phyloP scores from a whole-genome alignment of 2,797 vertebrate genomes.

The Zenarchopterus dispar region DNA sequence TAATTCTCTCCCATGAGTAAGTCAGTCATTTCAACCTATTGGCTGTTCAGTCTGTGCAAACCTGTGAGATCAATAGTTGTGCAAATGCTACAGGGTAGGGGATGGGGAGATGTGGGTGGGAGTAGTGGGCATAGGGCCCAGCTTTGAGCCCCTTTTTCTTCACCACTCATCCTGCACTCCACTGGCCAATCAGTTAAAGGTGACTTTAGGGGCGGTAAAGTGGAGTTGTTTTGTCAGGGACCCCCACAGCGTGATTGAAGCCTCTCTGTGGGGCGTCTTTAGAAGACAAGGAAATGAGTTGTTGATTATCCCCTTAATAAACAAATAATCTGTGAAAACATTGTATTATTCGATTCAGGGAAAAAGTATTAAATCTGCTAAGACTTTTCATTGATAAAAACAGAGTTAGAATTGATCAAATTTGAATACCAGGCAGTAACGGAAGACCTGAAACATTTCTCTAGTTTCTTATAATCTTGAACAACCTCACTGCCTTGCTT shows the following conservation, averaged over 20 bases:
- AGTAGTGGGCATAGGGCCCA: no score
- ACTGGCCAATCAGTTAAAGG: conserved; percentile 68
- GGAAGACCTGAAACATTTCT: not conserved
- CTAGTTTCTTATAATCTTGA: not conserved
- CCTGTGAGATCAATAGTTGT: conserved; percentile 13
- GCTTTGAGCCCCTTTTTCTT: not conserved
- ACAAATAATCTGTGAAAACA: conserved; percentile 12
- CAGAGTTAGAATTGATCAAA: not conserved
- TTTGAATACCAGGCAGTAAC: not conserved
- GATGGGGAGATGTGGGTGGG: no score
- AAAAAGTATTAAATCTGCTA: not conserved
- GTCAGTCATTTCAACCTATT: not conserved
- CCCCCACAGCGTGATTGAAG: conserved; percentile 67
- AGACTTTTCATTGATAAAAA: not conserved
- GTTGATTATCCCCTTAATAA: conserved; percentile 38
- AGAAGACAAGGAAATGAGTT: conserved; percentile 22
- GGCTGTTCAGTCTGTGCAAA: not conserved
- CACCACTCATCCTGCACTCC: not conserved
- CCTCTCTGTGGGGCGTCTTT: conserved; percentile 42
- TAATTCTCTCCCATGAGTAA: no score
- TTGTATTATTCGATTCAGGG: conserved; percentile 18
- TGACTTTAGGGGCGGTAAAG: conserved; percentile 52
- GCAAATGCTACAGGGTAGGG: not conserved
- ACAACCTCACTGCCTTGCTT: not conserved
- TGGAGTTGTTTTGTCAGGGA: conserved; percentile 50